Evolutionary conservation across 2,797 vertebrate genomes (phyloP).

Genomic region (Oceanodroma leucorhoa): DNA sequence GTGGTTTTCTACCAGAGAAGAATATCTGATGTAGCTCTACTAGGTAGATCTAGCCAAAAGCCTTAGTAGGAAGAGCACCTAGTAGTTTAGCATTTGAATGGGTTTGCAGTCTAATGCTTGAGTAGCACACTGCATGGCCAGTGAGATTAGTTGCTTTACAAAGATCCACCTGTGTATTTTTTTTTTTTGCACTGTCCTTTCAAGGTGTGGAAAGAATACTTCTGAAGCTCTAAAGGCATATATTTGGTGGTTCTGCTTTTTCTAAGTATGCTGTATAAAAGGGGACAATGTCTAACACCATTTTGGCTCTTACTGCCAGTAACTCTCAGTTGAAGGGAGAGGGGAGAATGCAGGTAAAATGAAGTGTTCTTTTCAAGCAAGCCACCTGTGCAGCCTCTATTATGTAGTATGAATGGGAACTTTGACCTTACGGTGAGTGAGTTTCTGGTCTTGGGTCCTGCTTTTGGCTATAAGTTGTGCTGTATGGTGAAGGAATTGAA

Average conservation of each 20-base stretch:
- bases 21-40: background rate
- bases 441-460: background rate
- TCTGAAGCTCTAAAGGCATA: background rate
- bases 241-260: background rate
- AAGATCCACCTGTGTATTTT: accelerated
- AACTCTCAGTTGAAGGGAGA: background rate
- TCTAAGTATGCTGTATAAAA: background rate
- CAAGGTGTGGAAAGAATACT: background rate
- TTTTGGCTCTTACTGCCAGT: background rate
- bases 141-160: background rate
- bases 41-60: background rate
- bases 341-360: background rate
- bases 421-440: accelerated
- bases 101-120: background rate
- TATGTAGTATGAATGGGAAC: background rate
- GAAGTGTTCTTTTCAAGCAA: background rate
- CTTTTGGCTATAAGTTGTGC: background rate
- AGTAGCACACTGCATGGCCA: background rate
- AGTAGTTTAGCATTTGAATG: background rate
- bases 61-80: background rate
- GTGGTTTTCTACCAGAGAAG: background rate
- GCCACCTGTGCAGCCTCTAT: background rate
- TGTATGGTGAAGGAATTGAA: background rate
- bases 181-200: background rate
- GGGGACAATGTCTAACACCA: accelerated